Evolutionary conservation across 2,113 vertebrate genomes (phyloP).

Genomic region (Anseranas semipalmata): DNA sequence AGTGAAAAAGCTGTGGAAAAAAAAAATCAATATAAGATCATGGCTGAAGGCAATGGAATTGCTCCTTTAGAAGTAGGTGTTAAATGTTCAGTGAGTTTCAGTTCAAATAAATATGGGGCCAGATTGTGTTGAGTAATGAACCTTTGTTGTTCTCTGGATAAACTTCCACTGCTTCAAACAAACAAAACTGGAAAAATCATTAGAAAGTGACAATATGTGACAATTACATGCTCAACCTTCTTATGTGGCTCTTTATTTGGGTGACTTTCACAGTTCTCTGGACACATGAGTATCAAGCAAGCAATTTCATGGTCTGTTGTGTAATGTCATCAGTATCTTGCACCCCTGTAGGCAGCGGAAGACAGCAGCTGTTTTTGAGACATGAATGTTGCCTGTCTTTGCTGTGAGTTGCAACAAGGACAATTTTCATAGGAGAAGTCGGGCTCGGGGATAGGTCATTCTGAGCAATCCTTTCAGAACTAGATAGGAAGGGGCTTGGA

Average conservation of each 20-base stretch:
- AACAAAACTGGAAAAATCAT: neutral
- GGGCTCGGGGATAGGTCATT: neutral
- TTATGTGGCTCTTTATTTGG: neutral
- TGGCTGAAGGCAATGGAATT: neutral
- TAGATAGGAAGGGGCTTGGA: neutral
- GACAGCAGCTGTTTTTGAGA: neutral
- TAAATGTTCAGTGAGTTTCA: neutral
- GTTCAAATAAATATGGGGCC: neutral
- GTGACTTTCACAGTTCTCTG: neutral
- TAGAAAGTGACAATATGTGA: neutral
- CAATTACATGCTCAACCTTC: neutral
- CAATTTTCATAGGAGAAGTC: neutral
- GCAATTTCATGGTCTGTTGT: neutral
- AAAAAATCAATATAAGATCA: neutral
- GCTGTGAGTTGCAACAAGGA: neutral
- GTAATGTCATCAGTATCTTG: neutral
- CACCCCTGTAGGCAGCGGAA: neutral
- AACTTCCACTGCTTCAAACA: neutral
- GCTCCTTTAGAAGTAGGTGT: neutral
- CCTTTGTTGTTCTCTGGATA: neutral
- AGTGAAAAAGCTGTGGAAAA: neutral
- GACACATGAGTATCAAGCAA: neutral
- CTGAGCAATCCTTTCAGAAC: neutral
- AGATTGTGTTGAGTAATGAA: neutral
- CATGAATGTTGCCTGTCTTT: neutral